Evolutionary conservation across 2,888 invertebrate species (phyloP).

Genomic region (Litoditis marina): DNA sequence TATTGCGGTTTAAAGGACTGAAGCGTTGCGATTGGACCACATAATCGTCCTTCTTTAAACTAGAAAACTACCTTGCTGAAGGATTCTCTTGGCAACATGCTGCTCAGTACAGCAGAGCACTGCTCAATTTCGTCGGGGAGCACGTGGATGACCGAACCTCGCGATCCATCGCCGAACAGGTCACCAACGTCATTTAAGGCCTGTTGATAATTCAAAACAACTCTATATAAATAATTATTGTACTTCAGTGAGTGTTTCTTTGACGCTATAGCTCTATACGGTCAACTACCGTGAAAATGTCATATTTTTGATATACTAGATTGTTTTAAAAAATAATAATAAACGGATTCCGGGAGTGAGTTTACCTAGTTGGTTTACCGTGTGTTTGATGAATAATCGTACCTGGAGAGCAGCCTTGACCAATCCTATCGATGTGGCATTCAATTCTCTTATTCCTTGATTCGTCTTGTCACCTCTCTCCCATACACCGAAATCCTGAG

Average conservation of each 20-base stretch:
- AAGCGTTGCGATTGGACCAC: too few species aligned
- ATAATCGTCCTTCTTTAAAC: too few species aligned
- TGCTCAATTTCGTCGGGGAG: conserved; percentile 97
- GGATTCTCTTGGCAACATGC: conserved; percentile 68
- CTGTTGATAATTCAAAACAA: too few species aligned
- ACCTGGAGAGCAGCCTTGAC: conserved; percentile 72
- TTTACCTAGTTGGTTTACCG: not conserved
- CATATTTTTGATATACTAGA: not conserved
- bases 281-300: too few species aligned
- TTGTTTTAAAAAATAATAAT: not conserved
- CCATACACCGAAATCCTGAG: conserved; percentile 97
- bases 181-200: conserved; percentile 89
- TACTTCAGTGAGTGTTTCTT: too few species aligned
- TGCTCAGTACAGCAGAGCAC: conserved; percentile 84
- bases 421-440: conserved; percentile 98
- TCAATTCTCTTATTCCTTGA: conserved; percentile 94
- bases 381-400: not conserved
- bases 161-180: conserved; percentile 85
- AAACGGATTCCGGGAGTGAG: not conserved
- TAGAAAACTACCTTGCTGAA: conserved; percentile 64
- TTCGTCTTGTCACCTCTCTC: conserved; percentile 99
- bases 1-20: too few species aligned
- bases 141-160: conserved; percentile 93
- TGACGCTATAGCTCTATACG: not conserved
- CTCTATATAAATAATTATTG: too few species aligned